These are phyloP conservation scores for Calidris pygmaea DNA, from an alignment of 2,113 vertebrate genomes.

Conservation along the genomic window DNA sequence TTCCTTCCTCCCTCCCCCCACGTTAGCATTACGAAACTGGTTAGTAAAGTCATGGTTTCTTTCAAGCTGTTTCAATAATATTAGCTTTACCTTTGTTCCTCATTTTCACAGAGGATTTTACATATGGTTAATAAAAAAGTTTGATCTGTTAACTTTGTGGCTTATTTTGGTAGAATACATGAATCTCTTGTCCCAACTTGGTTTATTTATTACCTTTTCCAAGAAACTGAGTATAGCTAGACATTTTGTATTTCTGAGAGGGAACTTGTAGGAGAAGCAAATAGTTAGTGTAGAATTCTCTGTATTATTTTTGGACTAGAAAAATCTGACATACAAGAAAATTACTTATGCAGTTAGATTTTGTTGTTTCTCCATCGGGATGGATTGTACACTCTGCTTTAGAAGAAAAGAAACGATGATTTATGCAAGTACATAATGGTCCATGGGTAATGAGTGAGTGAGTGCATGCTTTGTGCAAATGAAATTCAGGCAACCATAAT, in stretches of 20 bases:
- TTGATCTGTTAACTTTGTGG: background rate
- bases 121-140: background rate
- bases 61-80: background rate
- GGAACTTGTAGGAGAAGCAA: background rate
- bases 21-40: background rate
- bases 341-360: background rate
- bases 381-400: background rate
- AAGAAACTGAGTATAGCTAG: background rate
- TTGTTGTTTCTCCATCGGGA: background rate
- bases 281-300: background rate
- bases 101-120: background rate
- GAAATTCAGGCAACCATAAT: background rate
- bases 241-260: background rate
- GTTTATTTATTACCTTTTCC: background rate
- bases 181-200: background rate
- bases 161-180: background rate
- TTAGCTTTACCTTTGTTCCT: background rate
- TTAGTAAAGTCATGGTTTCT: background rate
- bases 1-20: background rate
- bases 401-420: background rate
- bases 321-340: background rate
- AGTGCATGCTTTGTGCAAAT: background rate
- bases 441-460: background rate
- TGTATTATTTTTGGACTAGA: conserved; percentile 37
- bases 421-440: background rate